Base-by-base conservation (phyloP, 2,113 vertebrate genomes). In the Chlorodrepanis virens region DNA sequence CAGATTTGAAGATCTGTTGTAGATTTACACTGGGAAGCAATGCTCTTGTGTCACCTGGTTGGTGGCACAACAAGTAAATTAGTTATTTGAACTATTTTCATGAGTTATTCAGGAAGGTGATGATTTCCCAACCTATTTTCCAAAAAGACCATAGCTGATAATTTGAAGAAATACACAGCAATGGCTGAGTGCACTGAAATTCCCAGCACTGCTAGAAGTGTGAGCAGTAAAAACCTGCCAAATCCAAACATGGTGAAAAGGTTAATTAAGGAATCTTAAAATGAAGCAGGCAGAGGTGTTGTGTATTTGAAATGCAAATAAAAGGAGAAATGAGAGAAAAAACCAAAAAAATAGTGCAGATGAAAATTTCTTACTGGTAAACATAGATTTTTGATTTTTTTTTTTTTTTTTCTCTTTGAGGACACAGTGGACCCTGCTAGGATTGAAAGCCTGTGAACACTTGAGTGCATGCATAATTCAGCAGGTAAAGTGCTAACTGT, bases 1-100 rank as follows among this genome's bases (percentile, higher is more conserved):
- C 2, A 22, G 6, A 23, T 27, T 2, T 3, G 25, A 42, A 23
- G 11, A 21, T 8, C 19, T 40, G 3, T 7, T 21, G 24, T 1
- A 57, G 12, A 28, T 11, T 11, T 28, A 13, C n/a, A 4, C 1
- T 2, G 42, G 40, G 40, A 64, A 69, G 18, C 4, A 18, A 2
- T 23, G 31, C 20, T 64, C 4, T 6, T 40, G n/a, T 33, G 22
- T 44, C n/a, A 44, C 6, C 20, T 33, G 54, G 20, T 10, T 3
- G 2, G 1, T 5, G 44, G 24, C 61, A 42, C 31, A 67, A 52
- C 9, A 24, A 45, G 20, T 14, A 59, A 54, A 45, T 9, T 20
- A 11, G 8, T 92, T 50, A 65, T 42, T 89, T 57, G 9, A 61
- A 42, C 21, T 74, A 2, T 87, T 65, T 69, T 39, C 59, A n/a